Base-by-base conservation (phyloP, 2,113 vertebrate species). In the Lota lota region DNA sequence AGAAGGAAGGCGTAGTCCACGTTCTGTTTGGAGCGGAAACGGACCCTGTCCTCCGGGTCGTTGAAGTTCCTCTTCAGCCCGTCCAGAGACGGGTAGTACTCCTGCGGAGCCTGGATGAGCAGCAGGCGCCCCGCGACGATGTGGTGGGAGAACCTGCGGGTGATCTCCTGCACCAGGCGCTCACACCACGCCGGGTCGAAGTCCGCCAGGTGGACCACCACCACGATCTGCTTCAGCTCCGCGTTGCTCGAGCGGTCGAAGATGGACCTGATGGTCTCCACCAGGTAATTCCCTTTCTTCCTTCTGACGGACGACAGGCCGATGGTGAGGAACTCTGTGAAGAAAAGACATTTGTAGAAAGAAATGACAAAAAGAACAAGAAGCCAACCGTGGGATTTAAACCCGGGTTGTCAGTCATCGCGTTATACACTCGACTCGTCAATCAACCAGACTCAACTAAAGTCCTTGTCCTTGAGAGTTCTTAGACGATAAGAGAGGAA, bases 11-110 rank as follows among this genome's bases (percentile, higher is more conserved):
- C 92, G 4, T 93, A 93, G 87, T 99, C 97, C 66, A 98, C 95
- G 57, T 99, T 99, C 90, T 99, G 97, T 78, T 99, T 99, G 28
- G 97, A 99, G 74, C 97, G 93, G 87, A 99, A 99, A 56, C 93
- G 95, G 22, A 99, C 97, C 28, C 97, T 90, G 61, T 98, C 96
- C 74, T 97, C 95, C 0, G 97, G 96, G 79, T 99, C 97, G 28
- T 99, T 98, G 83, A 98, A 99, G 85, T 99, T 99, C 92, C 97
- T 94, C 82, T 99, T 99, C 69, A 99, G 87, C 22, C 97, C 97
- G 11, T 97, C 93, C 79, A 99, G 77, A 58, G 92, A 92, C 2
- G 97, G 97, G 50, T 99, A 99, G 79, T 95, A 95, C 73, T 97
- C 94, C 84, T 96, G 94, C 11, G 95, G 95, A 20, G 97, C 94